Conservation (phyloP, 2,113 vertebrate genomes). For the Campylomormyrus numenius region DNA sequence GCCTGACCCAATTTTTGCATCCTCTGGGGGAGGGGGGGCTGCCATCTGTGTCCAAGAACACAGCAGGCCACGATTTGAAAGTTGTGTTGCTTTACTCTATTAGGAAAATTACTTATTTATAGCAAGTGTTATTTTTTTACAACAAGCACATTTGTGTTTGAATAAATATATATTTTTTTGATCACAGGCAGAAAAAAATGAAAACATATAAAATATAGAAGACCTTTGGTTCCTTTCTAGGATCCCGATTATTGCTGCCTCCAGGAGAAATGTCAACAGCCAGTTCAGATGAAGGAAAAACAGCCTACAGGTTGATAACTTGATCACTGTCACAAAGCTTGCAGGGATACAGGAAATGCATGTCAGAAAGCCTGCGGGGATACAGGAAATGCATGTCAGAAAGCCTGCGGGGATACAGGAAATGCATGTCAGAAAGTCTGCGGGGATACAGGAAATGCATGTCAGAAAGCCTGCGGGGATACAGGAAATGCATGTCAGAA, state of each 20-base stretch:
- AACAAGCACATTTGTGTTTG: background rate
- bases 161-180: background rate
- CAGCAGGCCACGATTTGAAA: background rate
- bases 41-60: slow-evolving; percentile 10
- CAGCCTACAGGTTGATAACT: background rate
- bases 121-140: background rate
- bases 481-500: background rate
- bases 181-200: background rate
- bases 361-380: background rate
- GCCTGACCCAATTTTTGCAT: background rate
- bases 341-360: background rate
- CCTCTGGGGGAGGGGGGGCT: background rate
- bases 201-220: background rate
- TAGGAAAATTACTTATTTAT: background rate
- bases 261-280: background rate
- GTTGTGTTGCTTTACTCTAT: background rate
- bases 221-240: background rate
- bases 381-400: background rate
- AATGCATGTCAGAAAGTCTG: no score
- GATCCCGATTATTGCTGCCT: background rate
- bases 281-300: background rate
- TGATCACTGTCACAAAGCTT: background rate
- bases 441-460: background rate
- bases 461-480: background rate
- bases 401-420: no score